Evolutionary conservation across 2,888 invertebrate species (phyloP), one percentile per base, ranked within the genome.

Genomic region (Drosophila merina): DNA sequence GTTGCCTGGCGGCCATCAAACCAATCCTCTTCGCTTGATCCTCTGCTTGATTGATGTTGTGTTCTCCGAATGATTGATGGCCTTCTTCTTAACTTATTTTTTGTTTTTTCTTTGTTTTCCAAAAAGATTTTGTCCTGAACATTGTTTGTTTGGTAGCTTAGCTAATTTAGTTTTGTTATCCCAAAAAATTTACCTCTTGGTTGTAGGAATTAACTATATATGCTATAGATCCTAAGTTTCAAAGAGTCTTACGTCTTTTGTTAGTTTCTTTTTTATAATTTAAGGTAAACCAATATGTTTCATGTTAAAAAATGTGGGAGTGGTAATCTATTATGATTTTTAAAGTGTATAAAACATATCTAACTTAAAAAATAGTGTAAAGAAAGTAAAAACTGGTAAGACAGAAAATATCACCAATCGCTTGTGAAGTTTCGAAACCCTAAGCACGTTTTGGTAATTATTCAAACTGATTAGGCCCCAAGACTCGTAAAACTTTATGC

Each of bases 1-100:
- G 9, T 33, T 66, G 52, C 38, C 79, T 50, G 62, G 48, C 54
- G 57, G 57, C 28, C 36, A 36, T 36, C 58, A 25, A 47, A 49
- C 28, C 55, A 28, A 30, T 25, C 50, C 33, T 26, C 40, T 42
- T 51, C n/a, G 10, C 45, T 71, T 57, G 66, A 57, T 72, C 72
- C 64, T 74, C 68, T 56, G 75, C 78, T 85, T 90, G 91, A 90
- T 90, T 90, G 89, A 90, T 90, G 89, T 89, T 79, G 81, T 71
- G 73, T 79, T 76, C 72, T 55, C 68, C 71, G 55, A 38, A 73
- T 90, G 90, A 90, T 90, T 90, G 90, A 90, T 90, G 90, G 79
- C 47, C 57, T 68, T 68, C 50, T 71, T 57, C 54, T 54, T 73
- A 57, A 30, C 45, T 54, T 49, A 74, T 67, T 57, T 73, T 71